A percentile compares a stretch with the other conserved stretches of the same genome.
phyloP scores from a whole-genome alignment of 2,797 vertebrate genomes.

The Phylloscopus collybita region DNA sequence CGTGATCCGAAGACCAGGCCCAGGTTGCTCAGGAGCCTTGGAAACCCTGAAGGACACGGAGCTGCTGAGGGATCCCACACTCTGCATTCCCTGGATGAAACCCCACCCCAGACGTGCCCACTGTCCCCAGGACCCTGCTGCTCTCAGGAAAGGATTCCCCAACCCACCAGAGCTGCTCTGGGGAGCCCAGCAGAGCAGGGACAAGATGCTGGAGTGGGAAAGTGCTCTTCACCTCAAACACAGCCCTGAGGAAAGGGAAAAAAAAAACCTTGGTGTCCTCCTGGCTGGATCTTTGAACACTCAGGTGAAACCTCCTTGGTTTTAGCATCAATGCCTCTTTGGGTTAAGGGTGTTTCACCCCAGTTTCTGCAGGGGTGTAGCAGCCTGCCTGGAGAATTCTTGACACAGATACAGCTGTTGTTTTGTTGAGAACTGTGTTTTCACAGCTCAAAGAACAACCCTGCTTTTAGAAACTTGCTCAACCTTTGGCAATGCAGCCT shows the following conservation, averaged over 20 bases:
- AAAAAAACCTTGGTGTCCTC: neutral
- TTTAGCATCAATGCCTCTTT: neutral
- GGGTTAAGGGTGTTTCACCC: neutral
- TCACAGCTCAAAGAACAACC: slow-evolving; percentile 60
- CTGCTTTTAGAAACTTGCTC: slow-evolving; percentile 64
- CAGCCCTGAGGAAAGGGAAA: neutral
- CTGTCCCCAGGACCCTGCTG: neutral
- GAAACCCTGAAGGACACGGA: neutral
- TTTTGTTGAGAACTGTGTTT: slow-evolving; percentile 41
- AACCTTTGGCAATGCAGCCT: slow-evolving; percentile 53
- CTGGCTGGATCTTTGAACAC: neutral
- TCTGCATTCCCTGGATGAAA: neutral
- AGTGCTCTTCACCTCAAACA: neutral
- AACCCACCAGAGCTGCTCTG: neutral
- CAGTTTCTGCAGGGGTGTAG: slow-evolving; percentile 12
- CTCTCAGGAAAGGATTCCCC: neutral
- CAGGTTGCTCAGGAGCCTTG: neutral
- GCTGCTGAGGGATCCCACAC: neutral
- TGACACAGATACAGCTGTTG: neutral
- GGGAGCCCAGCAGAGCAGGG: neutral
- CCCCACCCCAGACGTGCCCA: neutral
- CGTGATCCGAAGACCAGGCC: neutral
- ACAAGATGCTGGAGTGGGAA: neutral
- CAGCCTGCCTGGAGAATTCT: slow-evolving; percentile 23
- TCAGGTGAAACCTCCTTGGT: neutral